These are phyloP conservation scores for Tachycineta bicolor DNA, from an alignment of 2,113 vertebrate species.

Conservation along the genomic window DNA sequence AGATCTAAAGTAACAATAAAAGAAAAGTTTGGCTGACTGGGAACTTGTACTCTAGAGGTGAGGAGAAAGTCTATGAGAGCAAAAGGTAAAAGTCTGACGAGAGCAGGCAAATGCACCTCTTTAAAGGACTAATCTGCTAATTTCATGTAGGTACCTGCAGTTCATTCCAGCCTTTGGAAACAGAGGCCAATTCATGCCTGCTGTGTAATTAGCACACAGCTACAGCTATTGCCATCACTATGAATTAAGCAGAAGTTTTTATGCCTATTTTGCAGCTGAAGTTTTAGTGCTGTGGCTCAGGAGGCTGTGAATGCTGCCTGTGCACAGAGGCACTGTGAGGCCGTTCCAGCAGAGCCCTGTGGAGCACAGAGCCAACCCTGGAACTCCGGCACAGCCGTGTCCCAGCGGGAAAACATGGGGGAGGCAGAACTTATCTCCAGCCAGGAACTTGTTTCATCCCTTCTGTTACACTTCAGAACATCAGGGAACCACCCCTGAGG, in stretches of 20 bases:
- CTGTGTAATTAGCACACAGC: not conserved
- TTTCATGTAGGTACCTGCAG: not conserved
- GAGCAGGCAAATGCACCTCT: not conserved
- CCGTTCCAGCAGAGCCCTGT: not conserved
- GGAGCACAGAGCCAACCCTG: not conserved
- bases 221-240: not conserved
- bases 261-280: not conserved
- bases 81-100: not conserved
- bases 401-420: not conserved
- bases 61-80: conserved; percentile 17
- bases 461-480: not conserved
- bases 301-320: not conserved
- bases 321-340: not conserved
- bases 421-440: not conserved
- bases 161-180: not conserved
- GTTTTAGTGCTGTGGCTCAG: not conserved
- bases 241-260: not conserved
- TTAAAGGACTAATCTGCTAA: not conserved
- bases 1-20: conserved; percentile 91
- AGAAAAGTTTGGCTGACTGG: conserved; percentile 80
- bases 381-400: fast-evolving
- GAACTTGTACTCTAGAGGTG: conserved; percentile 22
- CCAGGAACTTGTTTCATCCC: not conserved
- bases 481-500: not conserved
- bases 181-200: not conserved